These are phyloP conservation scores for Nyleta sp. DNA, from an alignment of 2,888 invertebrate genomes.

Conservation along the genomic window DNA sequence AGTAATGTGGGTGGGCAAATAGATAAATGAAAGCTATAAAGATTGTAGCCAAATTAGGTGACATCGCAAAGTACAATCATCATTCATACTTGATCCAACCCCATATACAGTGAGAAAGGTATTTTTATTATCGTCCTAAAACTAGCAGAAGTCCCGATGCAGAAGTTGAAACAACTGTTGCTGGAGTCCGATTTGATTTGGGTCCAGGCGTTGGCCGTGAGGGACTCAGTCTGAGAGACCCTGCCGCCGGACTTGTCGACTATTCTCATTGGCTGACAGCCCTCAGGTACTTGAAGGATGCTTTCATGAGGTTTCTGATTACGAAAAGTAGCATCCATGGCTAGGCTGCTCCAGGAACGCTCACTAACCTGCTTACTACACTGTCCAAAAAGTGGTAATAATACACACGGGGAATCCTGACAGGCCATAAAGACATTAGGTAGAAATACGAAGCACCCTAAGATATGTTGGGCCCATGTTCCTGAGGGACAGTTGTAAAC, in stretches of 20 bases:
- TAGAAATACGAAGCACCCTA: conserved; percentile 54
- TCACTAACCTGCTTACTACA: conserved; percentile 72
- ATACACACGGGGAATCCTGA: conserved; percentile 53
- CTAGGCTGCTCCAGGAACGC: conserved; percentile 65
- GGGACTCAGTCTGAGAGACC: conserved; percentile 84
- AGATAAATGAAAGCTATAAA: conserved; percentile 1
- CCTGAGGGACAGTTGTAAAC: conserved; percentile 33
- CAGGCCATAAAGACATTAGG: conserved; percentile 43
- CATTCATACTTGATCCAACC: conserved; percentile 28
- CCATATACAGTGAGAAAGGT: conserved; percentile 57
- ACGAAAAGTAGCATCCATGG: conserved; percentile 59
- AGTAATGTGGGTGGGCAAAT: too few species aligned
- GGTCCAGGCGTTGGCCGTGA: conserved; percentile 83
- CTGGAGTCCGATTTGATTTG: conserved; percentile 82
- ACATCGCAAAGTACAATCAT: conserved; percentile 2
- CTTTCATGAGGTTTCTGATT: conserved; percentile 72
- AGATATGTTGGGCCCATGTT: conserved; percentile 45
- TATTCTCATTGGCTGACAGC: conserved; percentile 85
- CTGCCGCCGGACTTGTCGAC: conserved; percentile 84
- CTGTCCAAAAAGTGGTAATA: conserved; percentile 59
- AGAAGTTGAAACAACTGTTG: conserved; percentile 81
- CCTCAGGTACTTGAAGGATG: conserved; percentile 82
- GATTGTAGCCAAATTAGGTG: conserved; percentile 15
- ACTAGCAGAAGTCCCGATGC: conserved; percentile 80
- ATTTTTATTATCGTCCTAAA: conserved; percentile 67